phyloP scores from a whole-genome alignment of 2,113 vertebrate genomes.

The Pantherophis guttatus region DNA sequence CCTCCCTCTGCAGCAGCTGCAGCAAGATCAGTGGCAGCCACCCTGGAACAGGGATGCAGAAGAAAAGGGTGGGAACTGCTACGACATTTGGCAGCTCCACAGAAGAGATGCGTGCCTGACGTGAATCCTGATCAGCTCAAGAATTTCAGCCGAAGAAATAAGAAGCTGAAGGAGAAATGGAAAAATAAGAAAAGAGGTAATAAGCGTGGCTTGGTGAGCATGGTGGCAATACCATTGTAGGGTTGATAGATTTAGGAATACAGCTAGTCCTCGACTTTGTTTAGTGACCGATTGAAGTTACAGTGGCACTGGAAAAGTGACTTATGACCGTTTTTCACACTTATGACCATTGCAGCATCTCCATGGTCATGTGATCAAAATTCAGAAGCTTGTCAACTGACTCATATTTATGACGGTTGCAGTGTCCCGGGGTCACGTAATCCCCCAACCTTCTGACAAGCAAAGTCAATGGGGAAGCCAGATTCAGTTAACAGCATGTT shows the following conservation, averaged over 20 bases:
- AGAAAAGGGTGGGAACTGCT: constrained; percentile 13
- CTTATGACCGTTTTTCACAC: neutral
- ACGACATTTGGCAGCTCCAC: neutral
- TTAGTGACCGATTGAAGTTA: neutral
- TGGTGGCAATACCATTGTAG: neutral
- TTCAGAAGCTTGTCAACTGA: neutral
- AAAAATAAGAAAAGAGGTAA: neutral
- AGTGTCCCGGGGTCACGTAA: neutral
- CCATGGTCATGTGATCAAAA: neutral
- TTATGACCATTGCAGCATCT: neutral
- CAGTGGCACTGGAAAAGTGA: neutral
- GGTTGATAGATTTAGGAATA: neutral
- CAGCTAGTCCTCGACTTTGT: neutral
- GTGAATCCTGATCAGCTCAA: constrained; percentile 1
- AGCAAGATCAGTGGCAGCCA: neutral
- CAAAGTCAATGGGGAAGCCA: neutral
- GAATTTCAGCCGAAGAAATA: neutral
- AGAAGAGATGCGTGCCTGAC: neutral
- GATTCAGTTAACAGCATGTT: neutral
- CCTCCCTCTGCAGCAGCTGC: constrained; percentile 1
- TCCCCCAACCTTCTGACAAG: neutral
- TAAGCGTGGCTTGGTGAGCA: neutral
- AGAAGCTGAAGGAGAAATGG: neutral
- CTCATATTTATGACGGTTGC: neutral
- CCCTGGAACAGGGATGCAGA: constrained; percentile 21